Percentiles rank a stretch among this genome's conserved stretches.
phyloP scores from a whole-genome alignment of 1,140 invertebrate genomes.

The Microvelia longipes region DNA sequence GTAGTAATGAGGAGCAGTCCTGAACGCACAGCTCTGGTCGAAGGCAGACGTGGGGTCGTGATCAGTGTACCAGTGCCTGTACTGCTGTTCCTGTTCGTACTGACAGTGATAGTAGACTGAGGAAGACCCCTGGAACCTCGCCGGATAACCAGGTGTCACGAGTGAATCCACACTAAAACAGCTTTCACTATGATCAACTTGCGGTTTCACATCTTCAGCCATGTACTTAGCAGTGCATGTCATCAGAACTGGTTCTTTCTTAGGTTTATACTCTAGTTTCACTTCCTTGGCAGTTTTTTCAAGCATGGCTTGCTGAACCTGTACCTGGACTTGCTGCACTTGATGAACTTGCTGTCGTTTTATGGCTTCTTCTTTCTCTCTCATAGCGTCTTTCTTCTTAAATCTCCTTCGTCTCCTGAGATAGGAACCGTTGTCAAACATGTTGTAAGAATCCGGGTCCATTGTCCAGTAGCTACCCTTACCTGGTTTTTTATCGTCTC shows the following conservation, averaged over 20 bases:
- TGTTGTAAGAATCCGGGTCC: slow-evolving; percentile 66
- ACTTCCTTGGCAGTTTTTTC: slow-evolving; percentile 11
- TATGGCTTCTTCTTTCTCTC: slow-evolving; percentile 72
- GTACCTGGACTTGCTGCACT: slow-evolving; percentile 3
- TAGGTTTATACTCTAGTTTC: slow-evolving; percentile 18
- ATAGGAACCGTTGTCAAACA: slow-evolving; percentile 86
- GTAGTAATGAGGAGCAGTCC: slow-evolving; percentile 16
- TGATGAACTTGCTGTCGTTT: slow-evolving; percentile 47
- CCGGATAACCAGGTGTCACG: slow-evolving; percentile 11
- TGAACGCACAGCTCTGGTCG: slow-evolving; percentile 18
- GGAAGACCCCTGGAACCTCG: slow-evolving; percentile 10
- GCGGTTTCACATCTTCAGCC: slow-evolving; percentile 16
- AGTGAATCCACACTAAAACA: slow-evolving; percentile 18
- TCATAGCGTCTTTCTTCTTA: slow-evolving; percentile 86
- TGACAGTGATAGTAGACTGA: slow-evolving; percentile 14
- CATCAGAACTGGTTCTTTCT: slow-evolving; percentile 19
- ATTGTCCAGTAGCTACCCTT: slow-evolving; percentile 80
- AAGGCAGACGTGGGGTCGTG: slow-evolving; percentile 13
- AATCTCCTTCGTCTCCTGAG: slow-evolving; percentile 52
- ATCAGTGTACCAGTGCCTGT: slow-evolving; percentile 12
- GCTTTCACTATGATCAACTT: slow-evolving; percentile 7
- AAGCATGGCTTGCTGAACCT: slow-evolving; percentile 11
- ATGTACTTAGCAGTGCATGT: slow-evolving; percentile 12
- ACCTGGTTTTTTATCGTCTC: slow-evolving; percentile 55
- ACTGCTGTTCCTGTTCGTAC: slow-evolving; percentile 16